Conservation (phyloP, 2,888 invertebrate species). For the Sthenelais limicola region DNA sequence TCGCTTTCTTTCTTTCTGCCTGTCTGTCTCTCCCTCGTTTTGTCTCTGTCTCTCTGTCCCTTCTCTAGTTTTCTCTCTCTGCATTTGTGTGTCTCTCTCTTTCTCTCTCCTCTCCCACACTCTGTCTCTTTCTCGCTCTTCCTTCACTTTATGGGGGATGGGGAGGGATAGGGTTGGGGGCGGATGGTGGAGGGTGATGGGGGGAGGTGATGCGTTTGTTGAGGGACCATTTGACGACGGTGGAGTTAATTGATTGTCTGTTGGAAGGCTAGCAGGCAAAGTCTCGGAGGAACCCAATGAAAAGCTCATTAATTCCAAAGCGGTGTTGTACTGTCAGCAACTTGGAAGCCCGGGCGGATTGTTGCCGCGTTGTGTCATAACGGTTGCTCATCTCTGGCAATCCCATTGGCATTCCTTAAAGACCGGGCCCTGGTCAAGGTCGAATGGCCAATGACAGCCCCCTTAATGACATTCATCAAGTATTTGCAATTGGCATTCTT, state of each 20-base stretch:
- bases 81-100: too few species aligned
- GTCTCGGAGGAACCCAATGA: constrained; percentile 37
- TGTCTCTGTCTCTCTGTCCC: too few species aligned
- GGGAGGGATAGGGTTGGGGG: too few species aligned
- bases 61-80: too few species aligned
- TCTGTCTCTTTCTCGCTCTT: too few species aligned
- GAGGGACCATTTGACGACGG: too few species aligned
- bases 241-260: constrained; percentile 36
- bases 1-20: constrained; percentile 27
- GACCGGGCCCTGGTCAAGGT: constrained; percentile 18
- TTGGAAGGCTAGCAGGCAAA: background rate
- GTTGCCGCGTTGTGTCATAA: background rate
- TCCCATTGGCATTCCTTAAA: constrained; percentile 39
- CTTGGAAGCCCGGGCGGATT: constrained; percentile 7
- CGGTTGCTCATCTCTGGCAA: background rate
- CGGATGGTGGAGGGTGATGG: constrained; percentile 3
- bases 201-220: too few species aligned
- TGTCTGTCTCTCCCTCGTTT: too few species aligned
- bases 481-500: constrained; percentile 40
- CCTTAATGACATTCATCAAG: constrained; percentile 30
- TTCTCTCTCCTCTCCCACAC: too few species aligned
- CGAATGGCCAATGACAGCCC: constrained; percentile 22
- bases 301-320: constrained; percentile 24
- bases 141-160: too few species aligned
- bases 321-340: constrained; percentile 22